Conservation (phyloP, 53 echinoderm and acorn worm genomes). For the Antedon mediterranea region DNA sequence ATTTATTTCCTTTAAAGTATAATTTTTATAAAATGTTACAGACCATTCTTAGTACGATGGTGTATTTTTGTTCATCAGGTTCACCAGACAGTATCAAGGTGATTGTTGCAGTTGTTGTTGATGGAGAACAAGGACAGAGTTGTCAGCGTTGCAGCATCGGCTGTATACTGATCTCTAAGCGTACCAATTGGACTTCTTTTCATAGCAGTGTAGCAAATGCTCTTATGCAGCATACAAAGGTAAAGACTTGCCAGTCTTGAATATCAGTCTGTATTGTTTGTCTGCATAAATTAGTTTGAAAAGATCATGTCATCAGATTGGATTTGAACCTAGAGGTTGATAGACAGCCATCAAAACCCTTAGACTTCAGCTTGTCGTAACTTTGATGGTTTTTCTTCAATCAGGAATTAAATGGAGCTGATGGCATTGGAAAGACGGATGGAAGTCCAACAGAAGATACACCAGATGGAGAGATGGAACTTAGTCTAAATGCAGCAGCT, state of each 20-base stretch:
- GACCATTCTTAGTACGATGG: no score
- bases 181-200: not conserved
- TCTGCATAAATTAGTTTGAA: no score
- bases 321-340: no score
- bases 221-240: not conserved
- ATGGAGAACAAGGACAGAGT: not conserved
- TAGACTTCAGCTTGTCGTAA: no score
- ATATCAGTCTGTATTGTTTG: no score
- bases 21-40: no score
- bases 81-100: not conserved
- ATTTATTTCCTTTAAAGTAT: no score
- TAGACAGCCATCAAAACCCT: no score
- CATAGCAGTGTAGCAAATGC: not conserved
- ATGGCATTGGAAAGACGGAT: not conserved
- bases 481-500: not conserved
- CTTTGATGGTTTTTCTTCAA: no score
- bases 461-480: not conserved
- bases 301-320: no score
- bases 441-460: not conserved
- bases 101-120: not conserved
- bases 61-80: not conserved
- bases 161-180: not conserved
- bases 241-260: no score
- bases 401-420: not conserved
- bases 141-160: not conserved